Evolutionary conservation across 2,888 invertebrate genomes (phyloP), one percentile per base, ranked within the genome.

Genomic region (Cryptosula pallasiana): DNA sequence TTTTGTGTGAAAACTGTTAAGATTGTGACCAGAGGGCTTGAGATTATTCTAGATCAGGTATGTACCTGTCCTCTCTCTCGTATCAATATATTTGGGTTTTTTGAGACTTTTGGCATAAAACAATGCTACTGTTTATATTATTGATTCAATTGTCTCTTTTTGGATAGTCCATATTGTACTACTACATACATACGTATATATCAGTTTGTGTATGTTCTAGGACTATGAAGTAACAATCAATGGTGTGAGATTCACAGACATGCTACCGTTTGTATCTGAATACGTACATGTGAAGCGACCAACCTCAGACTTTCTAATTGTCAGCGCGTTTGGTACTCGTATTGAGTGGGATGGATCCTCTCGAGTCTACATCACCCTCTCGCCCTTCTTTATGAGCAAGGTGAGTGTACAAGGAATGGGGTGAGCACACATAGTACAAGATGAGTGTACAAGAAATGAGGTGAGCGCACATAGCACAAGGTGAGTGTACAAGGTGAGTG

Each of bases 271-370:
- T 72, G 27, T 72, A 35, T 63, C 36, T 36, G 29, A 72, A 23
- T 25, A 69, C 29, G 55, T 79, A 32, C 75, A 78, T 71, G 73
- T 79, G 13, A 78, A 77, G 71, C 57, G 73, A 35, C 76, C 75
- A 0, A 78, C 79, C 0, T 75, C 76, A 1, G 63, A 75, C 32
- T 77, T 77, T 71, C 72, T 72, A 20, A 57, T 76, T 69, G 73
- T 78, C 20, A 71, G 72, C 55, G 80, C 76, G 3, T 76, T 77
- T 71, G 80, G 78, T 3, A 77, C 78, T 73, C 69, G 73, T 27
- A 72, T 80, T 25, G 54, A 77, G 55, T 78, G 73, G 72, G 77
- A 77, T 71, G 63, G 71, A n/a, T 72, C 73, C 9, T 75, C 77
- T 13, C 71, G 76, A 29, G 63, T 78, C 1, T 78, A 78, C 70